These are phyloP conservation scores for Lipophrys pholis DNA, from an alignment of 2,113 vertebrate genomes.

Conservation along the genomic window DNA sequence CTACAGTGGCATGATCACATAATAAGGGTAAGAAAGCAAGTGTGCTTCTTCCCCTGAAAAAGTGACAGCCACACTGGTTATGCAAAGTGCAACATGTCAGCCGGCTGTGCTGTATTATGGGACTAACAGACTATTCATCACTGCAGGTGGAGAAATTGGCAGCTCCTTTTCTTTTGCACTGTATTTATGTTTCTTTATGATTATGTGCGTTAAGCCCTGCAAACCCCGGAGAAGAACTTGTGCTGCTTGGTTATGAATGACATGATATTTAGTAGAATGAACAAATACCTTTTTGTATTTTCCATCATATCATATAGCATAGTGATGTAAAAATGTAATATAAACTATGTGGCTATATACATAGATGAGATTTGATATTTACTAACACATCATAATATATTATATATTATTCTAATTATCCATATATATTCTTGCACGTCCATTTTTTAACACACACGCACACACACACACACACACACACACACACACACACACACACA, in stretches of 20 bases:
- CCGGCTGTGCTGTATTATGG: conserved; percentile 6
- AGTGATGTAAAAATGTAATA: too few relatives aligned
- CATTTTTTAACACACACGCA: too few relatives aligned
- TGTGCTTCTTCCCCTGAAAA: neutral
- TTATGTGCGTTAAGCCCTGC: neutral
- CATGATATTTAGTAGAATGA: neutral
- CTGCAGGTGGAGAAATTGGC: neutral
- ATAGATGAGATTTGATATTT: too few relatives aligned
- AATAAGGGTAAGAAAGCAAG: conserved; percentile 10
- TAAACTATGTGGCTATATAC: too few relatives aligned
- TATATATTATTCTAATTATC: too few relatives aligned
- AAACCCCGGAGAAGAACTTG: neutral
- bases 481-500: neutral
- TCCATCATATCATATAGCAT: too few relatives aligned
- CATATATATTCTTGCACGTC: too few relatives aligned
- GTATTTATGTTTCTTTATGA: neutral
- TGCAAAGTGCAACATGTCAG: conserved; percentile 4
- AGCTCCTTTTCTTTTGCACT: neutral
- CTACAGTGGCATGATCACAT: conserved; percentile 5
- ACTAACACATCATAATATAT: too few relatives aligned
- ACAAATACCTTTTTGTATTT: too few relatives aligned
- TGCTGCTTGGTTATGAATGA: conserved; percentile 9
- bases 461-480: too few relatives aligned
- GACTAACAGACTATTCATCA: neutral
- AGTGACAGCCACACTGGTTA: neutral